These are phyloP conservation scores for Rhagonycha lutea DNA, from an alignment of 2,888 invertebrate genomes.

Conservation along the genomic window DNA sequence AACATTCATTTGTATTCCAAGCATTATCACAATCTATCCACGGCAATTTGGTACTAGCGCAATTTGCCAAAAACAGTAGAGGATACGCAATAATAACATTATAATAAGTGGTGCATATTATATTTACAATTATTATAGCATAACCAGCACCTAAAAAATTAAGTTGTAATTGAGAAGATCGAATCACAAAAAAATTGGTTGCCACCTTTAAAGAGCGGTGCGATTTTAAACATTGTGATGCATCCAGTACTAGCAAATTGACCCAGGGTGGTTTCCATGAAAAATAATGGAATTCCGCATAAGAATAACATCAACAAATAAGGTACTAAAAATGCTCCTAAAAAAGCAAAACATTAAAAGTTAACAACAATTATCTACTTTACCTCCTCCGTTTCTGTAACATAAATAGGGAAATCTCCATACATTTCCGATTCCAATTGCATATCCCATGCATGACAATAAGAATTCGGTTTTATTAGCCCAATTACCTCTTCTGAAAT, in stretches of 20 bases:
- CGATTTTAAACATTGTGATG: slow-evolving; percentile 78
- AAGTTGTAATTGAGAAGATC: not conserved
- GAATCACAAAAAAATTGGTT: not conserved
- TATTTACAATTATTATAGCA: slow-evolving; percentile 78
- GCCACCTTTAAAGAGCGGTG: slow-evolving; percentile 84
- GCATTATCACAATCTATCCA: slow-evolving; percentile 78
- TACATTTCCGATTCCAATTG: slow-evolving; percentile 84
- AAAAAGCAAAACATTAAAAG: slow-evolving; percentile 19
- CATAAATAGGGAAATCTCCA: slow-evolving; percentile 88
- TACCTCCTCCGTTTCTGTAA: slow-evolving; percentile 85
- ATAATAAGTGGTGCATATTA: slow-evolving; percentile 82
- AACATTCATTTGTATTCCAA: slow-evolving; percentile 83
- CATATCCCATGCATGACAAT: slow-evolving; percentile 80
- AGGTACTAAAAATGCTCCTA: slow-evolving; percentile 86
- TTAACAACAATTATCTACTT: slow-evolving; percentile 25
- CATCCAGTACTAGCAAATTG: slow-evolving; percentile 85
- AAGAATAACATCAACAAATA: slow-evolving; percentile 79
- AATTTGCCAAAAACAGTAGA: slow-evolving; percentile 76
- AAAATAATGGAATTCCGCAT: slow-evolving; percentile 86
- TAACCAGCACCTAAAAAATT: slow-evolving; percentile 77
- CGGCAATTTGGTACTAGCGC: slow-evolving; percentile 68
- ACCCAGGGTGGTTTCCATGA: slow-evolving; percentile 84
- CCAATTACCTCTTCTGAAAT: slow-evolving; percentile 67
- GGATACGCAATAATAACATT: slow-evolving; percentile 86
- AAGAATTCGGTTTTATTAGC: slow-evolving; percentile 76